These are phyloP conservation scores for Nibea albiflora DNA, from an alignment of 2,113 vertebrate genomes.

Conservation along the genomic window DNA sequence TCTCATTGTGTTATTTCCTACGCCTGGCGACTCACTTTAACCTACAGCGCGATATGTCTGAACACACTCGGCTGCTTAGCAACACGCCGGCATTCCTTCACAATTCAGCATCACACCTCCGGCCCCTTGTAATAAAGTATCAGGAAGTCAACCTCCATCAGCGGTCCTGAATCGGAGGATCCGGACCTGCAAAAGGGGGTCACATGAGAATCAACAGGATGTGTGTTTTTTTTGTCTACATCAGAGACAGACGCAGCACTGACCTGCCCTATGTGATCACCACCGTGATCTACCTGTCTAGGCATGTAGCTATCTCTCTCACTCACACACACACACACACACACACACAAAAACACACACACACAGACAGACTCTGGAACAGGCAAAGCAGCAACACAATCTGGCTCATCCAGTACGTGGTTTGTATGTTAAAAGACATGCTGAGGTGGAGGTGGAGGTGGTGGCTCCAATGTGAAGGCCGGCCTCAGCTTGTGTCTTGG, in stretches of 20 bases:
- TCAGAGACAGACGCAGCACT: conserved; percentile 16
- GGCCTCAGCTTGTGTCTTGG: too few relatives aligned
- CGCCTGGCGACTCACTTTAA: not conserved
- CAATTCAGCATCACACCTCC: not conserved
- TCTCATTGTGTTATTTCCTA: conserved; percentile 1
- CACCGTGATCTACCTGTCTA: conserved; percentile 31
- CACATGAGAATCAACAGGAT: not conserved
- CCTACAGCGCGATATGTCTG: not conserved
- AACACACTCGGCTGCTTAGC: not conserved
- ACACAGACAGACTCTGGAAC: not conserved
- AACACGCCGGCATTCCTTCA: not conserved
- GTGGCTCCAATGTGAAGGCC: not conserved
- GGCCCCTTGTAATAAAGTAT: not conserved
- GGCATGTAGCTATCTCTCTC: conserved; percentile 26
- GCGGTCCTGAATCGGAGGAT: not conserved
- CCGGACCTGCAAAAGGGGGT: not conserved
- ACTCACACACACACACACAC: not conserved
- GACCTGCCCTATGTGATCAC: conserved; percentile 23
- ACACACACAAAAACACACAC: conserved; percentile 18
- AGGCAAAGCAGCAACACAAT: too few relatives aligned
- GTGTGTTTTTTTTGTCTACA: not conserved
- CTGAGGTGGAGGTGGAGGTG: not conserved
- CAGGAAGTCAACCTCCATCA: not conserved
- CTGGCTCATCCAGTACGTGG: too few relatives aligned
- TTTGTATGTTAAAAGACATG: not conserved